These are phyloP conservation scores for Drosophila parthenogenetica DNA, from an alignment of 2,888 invertebrate species.

Conservation along the genomic window DNA sequence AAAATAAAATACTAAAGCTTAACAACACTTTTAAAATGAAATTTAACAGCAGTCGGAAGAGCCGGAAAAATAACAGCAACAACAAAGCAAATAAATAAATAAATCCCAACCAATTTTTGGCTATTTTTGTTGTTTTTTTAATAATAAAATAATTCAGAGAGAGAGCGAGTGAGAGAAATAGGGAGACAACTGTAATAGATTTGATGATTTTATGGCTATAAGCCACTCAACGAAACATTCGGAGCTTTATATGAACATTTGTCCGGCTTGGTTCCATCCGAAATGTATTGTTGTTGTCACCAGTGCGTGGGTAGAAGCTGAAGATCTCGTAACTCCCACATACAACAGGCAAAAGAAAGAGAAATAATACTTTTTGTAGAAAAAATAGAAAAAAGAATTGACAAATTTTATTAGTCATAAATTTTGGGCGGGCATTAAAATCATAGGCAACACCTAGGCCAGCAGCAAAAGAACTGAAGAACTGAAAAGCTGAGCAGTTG, in stretches of 20 bases:
- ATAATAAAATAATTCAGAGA: constrained; percentile 33
- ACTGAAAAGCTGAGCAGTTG: not conserved
- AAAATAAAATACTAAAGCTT: constrained; percentile 10
- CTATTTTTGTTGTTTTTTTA: constrained; percentile 6
- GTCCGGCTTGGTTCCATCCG: constrained; percentile 44
- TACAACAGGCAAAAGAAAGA: not conserved
- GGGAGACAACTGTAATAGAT: constrained; percentile 68
- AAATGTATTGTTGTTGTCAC: constrained; percentile 47
- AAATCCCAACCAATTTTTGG: constrained; percentile 30
- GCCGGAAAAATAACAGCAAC: constrained; percentile 17
- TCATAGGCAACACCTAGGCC: constrained; percentile 59
- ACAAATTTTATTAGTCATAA: constrained; percentile 81
- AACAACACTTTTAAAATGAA: constrained; percentile 33
- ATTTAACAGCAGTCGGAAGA: constrained; percentile 50
- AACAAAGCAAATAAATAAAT: constrained; percentile 13
- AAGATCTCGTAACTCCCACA: constrained; percentile 69
- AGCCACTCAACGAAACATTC: constrained; percentile 67
- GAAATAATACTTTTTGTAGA: constrained; percentile 26
- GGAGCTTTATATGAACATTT: constrained; percentile 36
- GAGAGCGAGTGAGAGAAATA: not conserved
- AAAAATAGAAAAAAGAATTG: constrained; percentile 39
- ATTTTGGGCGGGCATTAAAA: constrained; percentile 68
- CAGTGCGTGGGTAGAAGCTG: constrained; percentile 62
- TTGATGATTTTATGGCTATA: constrained; percentile 75
- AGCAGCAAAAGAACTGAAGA: constrained; percentile 2